These are phyloP conservation scores for Callospermophilus lateralis DNA, from an alignment of 2,113 vertebrate genomes.

Conservation along the genomic window DNA sequence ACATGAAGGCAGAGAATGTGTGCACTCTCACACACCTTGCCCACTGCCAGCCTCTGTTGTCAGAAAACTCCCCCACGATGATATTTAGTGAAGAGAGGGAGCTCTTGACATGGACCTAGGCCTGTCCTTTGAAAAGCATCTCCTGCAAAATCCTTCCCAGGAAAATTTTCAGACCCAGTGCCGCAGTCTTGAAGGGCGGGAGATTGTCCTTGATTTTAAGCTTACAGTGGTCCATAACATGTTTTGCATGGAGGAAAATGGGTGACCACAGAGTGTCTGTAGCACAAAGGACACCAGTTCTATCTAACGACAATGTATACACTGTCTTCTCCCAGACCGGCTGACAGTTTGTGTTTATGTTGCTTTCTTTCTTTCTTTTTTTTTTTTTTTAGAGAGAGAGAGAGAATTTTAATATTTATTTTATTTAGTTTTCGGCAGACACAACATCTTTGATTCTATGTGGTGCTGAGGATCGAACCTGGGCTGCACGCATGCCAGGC, in stretches of 20 bases:
- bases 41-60: background rate
- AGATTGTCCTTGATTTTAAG: constrained; percentile 55
- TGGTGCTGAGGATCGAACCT: too few species aligned
- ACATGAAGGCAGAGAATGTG: background rate
- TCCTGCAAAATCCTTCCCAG: background rate
- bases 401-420: too few species aligned
- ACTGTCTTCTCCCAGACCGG: background rate
- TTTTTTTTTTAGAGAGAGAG: too few species aligned
- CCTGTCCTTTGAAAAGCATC: background rate
- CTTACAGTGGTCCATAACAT: background rate
- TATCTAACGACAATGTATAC: background rate
- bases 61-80: background rate
- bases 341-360: accelerated
- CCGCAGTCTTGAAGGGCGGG: background rate
- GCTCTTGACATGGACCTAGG: background rate
- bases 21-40: too few species aligned
- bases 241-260: background rate
- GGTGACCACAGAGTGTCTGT: background rate
- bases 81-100: background rate
- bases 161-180: background rate
- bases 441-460: too few species aligned
- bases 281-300: background rate
- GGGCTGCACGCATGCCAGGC: too few species aligned
- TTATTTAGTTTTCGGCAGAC: too few species aligned
- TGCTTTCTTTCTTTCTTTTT: background rate